Conservation (phyloP, 2,888 invertebrate species). For the Tromatobia lineatoria region DNA sequence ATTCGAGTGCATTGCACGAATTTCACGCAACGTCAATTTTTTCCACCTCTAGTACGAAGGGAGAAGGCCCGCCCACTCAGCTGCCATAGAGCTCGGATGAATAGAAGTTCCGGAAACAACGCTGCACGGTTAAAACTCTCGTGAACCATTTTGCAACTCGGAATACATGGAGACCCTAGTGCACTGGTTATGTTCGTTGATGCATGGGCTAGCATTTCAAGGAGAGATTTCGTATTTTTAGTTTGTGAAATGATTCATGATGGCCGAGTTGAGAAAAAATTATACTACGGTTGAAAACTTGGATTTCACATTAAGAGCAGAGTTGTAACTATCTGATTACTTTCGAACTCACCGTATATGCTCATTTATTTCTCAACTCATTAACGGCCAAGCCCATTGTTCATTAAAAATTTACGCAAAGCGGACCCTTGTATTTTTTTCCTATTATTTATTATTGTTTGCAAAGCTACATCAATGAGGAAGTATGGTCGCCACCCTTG, state of each 20-base stretch:
- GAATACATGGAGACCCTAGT: slow-evolving; percentile 12
- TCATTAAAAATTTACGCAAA: too few species aligned
- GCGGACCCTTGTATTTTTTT: too few species aligned
- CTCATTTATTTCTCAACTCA: too few species aligned
- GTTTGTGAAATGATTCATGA: slow-evolving; percentile 5
- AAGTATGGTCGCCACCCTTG: too few species aligned
- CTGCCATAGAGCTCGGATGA: slow-evolving; percentile 22
- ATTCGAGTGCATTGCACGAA: slow-evolving; percentile 7
- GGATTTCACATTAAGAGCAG: slow-evolving; percentile 18
- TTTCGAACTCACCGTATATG: too few species aligned
- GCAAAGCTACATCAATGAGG: too few species aligned
- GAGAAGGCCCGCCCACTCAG: slow-evolving; percentile 11
- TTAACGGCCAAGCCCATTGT: too few species aligned
- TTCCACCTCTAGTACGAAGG: slow-evolving; percentile 8
- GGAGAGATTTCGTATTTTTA: slow-evolving; percentile 11
- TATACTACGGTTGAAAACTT: slow-evolving; percentile 17
- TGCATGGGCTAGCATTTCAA: slow-evolving; percentile 11
- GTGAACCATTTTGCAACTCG: slow-evolving; percentile 37
- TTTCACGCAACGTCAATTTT: slow-evolving; percentile 28
- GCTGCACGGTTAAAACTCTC: slow-evolving; percentile 46
- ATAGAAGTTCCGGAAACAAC: slow-evolving; percentile 50
- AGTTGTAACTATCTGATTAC: neutral
- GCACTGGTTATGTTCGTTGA: slow-evolving; percentile 12
- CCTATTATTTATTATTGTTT: too few species aligned
- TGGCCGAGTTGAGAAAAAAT: slow-evolving; percentile 30